Evolutionary conservation across 64 coral and sea anemone species (phyloP), one percentile per base, ranked within the genome.

Genomic region (Astreopora myriophthalma): DNA sequence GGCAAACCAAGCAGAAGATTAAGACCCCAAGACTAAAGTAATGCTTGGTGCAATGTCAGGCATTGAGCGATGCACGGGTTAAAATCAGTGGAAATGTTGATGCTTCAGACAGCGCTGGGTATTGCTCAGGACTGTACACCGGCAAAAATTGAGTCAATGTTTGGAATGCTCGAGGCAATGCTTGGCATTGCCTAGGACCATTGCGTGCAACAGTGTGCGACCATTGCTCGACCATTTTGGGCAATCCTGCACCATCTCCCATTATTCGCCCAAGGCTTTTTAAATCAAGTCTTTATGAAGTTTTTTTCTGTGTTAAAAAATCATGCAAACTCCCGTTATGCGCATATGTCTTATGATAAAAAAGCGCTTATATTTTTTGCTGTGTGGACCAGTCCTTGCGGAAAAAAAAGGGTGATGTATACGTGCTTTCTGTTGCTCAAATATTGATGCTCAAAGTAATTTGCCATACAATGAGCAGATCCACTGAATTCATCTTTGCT

Each of bases 31-130:
- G 34, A 33, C 6, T 71, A 34, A 71, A 71, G 69, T 35, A 34
- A 71, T 71, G 69, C 69, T 71, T 71, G 69, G 69, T 71, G 69
- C 27, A 30, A 71, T 16, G 69, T 71, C 69, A 35, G 27, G 69
- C 42, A 79, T 49, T 79, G 75, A 46, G 27, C 32, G 75, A 57
- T 49, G 40, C 75, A 79, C 8, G 51, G 44, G 40, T 79, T 79
- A 19, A 79, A 79, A 79, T 79, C 75, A 79, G 75, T 79, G 75
- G 40, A 79, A 79, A 49, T 79, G 75, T 49, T 79, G 75, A 79
- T 51, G 75, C 75, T 78, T 78, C 39, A 78, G 38, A 78, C 37
- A 78, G 75, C 75, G 27, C 75, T 79, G 75, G 51, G 75, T 42
- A 79, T 79, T 79, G 75, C 75, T 79, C 40, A 79, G 75, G 51